phyloP scores from a whole-genome alignment of 2,113 vertebrate genomes.

The Sceloporus undulatus region DNA sequence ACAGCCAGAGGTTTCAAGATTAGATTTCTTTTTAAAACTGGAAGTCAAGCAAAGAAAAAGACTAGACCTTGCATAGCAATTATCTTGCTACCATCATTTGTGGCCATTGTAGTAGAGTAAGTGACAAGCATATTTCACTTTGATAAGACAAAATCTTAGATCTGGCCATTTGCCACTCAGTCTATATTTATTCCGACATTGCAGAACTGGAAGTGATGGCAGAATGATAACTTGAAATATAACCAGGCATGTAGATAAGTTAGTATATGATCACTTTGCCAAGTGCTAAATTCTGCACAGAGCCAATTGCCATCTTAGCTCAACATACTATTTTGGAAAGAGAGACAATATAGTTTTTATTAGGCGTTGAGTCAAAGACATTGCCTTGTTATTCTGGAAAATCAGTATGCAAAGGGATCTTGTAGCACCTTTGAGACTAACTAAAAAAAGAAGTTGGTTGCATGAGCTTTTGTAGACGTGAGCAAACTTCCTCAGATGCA shows the following conservation, averaged over 20 bases:
- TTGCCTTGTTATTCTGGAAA: too few relatives aligned
- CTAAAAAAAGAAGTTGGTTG: too few relatives aligned
- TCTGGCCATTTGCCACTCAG: background rate
- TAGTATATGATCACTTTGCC: background rate
- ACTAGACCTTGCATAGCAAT: background rate
- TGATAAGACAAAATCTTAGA: background rate
- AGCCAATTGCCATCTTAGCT: background rate
- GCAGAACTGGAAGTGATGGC: background rate
- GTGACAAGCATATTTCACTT: background rate
- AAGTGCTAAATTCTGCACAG: background rate
- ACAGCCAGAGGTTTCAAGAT: constrained; percentile 1
- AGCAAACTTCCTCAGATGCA: too few relatives aligned
- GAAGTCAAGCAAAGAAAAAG: background rate
- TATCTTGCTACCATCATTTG: background rate
- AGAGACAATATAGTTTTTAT: background rate
- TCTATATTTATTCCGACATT: background rate
- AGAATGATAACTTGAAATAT: background rate
- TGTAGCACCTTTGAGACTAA: too few relatives aligned
- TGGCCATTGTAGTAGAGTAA: background rate
- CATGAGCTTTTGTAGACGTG: too few relatives aligned
- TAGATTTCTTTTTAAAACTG: constrained; percentile 19
- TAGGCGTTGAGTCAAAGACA: too few relatives aligned
- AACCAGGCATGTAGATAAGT: background rate
- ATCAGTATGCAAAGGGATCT: too few relatives aligned
- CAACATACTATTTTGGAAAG: background rate